Percentiles rank a stretch among this genome's conserved stretches.
These are phyloP conservation scores for Linnaemya vulpina DNA, from an alignment of 2,888 invertebrate genomes.

Conservation along the genomic window DNA sequence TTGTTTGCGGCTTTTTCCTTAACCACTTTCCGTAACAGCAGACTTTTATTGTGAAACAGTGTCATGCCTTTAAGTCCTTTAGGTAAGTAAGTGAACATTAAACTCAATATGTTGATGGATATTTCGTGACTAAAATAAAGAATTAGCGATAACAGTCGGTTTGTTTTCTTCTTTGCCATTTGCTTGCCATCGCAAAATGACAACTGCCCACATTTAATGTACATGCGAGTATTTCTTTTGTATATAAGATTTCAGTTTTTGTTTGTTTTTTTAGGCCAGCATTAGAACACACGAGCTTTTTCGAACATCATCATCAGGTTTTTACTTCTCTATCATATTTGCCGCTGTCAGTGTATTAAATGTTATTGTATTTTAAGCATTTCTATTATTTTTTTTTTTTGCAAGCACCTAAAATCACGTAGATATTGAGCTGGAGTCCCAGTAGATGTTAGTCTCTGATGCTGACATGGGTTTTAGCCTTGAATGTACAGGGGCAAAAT, in stretches of 20 bases:
- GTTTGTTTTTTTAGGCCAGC: background rate
- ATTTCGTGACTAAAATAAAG: conserved; percentile 65
- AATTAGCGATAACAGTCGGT: conserved; percentile 4
- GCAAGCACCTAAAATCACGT: conserved; percentile 61
- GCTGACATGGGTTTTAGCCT: conserved; percentile 38
- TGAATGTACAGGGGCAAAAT: conserved; percentile 12
- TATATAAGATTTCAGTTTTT: background rate
- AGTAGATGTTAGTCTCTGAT: conserved; percentile 51
- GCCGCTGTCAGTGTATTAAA: conserved; percentile 28
- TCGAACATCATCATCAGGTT: conserved; percentile 48
- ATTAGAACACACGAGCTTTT: background rate
- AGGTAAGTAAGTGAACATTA: conserved; percentile 54
- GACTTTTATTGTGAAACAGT: background rate
- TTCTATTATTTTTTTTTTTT: background rate
- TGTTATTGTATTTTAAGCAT: conserved; percentile 14
- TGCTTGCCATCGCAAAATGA: conserved; percentile 28
- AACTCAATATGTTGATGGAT: conserved; percentile 64
- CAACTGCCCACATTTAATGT: conserved; percentile 53
- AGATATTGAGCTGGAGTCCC: conserved; percentile 55
- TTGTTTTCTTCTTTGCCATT: background rate
- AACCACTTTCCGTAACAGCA: conserved; percentile 1
- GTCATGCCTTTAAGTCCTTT: conserved; percentile 32
- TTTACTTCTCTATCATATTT: conserved; percentile 36
- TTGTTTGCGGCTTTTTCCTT: conserved; percentile 6
- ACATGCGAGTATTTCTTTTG: background rate